phyloP scores from a whole-genome alignment of 2,888 invertebrate genomes.

The Oxyteleia sp. region DNA sequence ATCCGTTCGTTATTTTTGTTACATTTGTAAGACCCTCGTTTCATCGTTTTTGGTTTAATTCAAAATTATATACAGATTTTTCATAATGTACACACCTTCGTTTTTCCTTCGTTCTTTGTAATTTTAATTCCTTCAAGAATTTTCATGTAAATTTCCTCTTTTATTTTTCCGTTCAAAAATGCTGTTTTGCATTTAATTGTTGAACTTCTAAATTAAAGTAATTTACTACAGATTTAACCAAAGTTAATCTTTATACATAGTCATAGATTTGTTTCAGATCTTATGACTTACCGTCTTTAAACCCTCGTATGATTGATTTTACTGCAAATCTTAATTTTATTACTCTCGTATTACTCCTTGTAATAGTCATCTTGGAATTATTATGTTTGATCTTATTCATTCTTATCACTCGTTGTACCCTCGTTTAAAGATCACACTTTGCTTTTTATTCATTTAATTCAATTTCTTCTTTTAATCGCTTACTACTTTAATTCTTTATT shows the following conservation, averaged over 20 bases:
- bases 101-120: slow-evolving; percentile 16
- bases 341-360: slow-evolving; percentile 47
- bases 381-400: slow-evolving; percentile 15
- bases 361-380: slow-evolving; percentile 69
- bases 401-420: slow-evolving; percentile 6
- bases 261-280: slow-evolving; percentile 61
- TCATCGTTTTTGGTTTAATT: neutral
- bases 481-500: slow-evolving; percentile 6
- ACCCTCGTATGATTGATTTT: slow-evolving; percentile 59
- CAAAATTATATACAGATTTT: neutral
- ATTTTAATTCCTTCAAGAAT: slow-evolving; percentile 4
- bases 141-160: slow-evolving; percentile 10
- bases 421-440: slow-evolving; percentile 16
- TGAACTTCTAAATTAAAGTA: slow-evolving; percentile 34
- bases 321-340: slow-evolving; percentile 21
- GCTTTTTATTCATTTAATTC: slow-evolving; percentile 28
- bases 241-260: slow-evolving; percentile 49
- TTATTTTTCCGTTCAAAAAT: slow-evolving; percentile 40
- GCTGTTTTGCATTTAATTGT: slow-evolving; percentile 59
- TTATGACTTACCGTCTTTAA: slow-evolving; percentile 56
- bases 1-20: neutral
- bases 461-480: slow-evolving; percentile 25
- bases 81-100: neutral
- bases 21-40: neutral
- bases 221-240: slow-evolving; percentile 54